Evolutionary conservation across 2,113 vertebrate genomes (phyloP).

Genomic region (Abramis brama): DNA sequence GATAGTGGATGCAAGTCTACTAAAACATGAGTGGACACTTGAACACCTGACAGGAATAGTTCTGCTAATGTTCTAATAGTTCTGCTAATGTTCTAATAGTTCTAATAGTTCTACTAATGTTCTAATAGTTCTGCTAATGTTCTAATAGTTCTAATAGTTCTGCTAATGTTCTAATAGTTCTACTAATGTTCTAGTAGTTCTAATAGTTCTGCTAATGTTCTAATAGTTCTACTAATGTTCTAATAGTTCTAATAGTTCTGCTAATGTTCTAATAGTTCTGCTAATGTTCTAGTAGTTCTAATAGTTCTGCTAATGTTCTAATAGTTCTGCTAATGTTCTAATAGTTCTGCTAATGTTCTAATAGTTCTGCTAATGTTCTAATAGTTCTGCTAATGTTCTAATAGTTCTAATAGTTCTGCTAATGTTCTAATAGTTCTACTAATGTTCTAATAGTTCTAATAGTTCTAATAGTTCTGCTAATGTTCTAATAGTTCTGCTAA

Average conservation of each 20-base stretch:
- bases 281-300: no score
- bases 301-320: background rate
- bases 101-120: background rate
- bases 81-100: background rate
- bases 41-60: background rate
- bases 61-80: background rate
- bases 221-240: no score
- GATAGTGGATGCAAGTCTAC: background rate
- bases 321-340: background rate
- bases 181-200: no score
- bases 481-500: background rate
- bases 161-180: background rate
- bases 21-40: background rate
- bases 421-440: background rate
- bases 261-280: background rate
- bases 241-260: background rate
- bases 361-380: no score
- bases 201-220: no score
- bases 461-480: no score
- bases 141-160: background rate
- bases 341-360: background rate
- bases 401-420: background rate
- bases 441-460: no score
- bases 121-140: background rate
- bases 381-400: background rate